Percentiles rank a stretch among this genome's conserved stretches.
phyloP scores from a whole-genome alignment of 1,140 invertebrate genomes.

The Calosoma granatense region DNA sequence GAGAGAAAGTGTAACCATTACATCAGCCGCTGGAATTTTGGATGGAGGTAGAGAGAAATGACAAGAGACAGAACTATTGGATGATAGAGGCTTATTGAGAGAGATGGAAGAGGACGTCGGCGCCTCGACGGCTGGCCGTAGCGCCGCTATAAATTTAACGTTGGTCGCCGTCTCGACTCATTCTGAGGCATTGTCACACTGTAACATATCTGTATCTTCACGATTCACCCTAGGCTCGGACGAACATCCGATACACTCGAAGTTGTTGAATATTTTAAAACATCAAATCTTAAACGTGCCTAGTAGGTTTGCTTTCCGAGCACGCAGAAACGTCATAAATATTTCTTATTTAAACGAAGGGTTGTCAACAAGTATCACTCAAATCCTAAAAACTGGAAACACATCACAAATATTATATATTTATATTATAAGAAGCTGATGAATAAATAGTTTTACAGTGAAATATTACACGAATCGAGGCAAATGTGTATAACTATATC shows the following conservation, averaged over 20 bases:
- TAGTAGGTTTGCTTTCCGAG: neutral
- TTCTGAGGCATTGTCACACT: constrained; percentile 21
- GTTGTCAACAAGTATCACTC: too few species aligned
- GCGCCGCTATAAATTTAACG: constrained; percentile 23
- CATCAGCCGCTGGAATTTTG: neutral
- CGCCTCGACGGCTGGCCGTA: constrained; percentile 21
- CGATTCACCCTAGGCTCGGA: neutral
- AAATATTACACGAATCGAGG: too few species aligned
- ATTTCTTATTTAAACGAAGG: neutral
- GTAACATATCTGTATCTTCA: neutral
- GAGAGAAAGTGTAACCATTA: too few species aligned
- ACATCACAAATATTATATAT: too few species aligned
- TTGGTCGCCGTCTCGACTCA: constrained; percentile 24
- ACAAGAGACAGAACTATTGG: too few species aligned
- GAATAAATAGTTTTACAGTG: too few species aligned
- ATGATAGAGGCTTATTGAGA: neutral
- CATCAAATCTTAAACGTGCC: neutral
- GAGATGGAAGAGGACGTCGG: constrained; percentile 6
- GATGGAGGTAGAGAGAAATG: too few species aligned
- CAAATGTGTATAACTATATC: too few species aligned
- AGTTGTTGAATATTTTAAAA: neutral
- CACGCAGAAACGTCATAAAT: neutral
- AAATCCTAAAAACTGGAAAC: too few species aligned
- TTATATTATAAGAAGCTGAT: too few species aligned
- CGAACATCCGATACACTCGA: neutral